Conservation (phyloP, 92 coral and sea anemone genomes). For the Phenganax subtilis region DNA sequence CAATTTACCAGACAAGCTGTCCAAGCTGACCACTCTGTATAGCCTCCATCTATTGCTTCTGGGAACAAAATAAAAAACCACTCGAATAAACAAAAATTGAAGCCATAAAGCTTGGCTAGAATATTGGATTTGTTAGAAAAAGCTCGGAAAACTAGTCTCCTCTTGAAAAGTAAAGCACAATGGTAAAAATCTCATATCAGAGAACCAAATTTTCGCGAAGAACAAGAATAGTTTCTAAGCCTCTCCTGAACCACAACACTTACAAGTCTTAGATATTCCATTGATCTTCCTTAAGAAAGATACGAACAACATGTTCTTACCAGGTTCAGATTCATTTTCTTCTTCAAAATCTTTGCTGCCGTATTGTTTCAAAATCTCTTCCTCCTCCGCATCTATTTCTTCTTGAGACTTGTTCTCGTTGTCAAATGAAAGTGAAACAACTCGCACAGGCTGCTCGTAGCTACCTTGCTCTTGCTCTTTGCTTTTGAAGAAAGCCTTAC, state of each 20-base stretch:
- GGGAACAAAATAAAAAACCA: neutral
- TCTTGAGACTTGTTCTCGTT: neutral
- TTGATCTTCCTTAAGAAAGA: neutral
- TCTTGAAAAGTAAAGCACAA: too few relatives aligned
- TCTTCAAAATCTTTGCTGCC: constrained; percentile 16
- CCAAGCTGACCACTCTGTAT: constrained; percentile 80
- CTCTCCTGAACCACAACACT: neutral
- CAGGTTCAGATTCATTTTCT: constrained; percentile 19
- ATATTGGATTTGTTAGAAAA: neutral
- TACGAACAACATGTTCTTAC: neutral
- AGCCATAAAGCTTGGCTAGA: neutral
- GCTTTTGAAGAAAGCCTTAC: constrained; percentile 5
- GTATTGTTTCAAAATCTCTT: constrained; percentile 30
- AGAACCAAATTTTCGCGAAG: too few relatives aligned
- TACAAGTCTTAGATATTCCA: neutral
- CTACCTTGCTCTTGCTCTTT: neutral
- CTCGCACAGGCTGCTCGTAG: neutral
- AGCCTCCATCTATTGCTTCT: constrained; percentile 67
- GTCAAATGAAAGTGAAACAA: neutral
- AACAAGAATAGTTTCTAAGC: too few relatives aligned
- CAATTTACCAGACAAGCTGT: constrained; percentile 75
- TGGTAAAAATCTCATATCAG: too few relatives aligned
- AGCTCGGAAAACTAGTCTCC: neutral
- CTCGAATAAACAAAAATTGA: neutral
- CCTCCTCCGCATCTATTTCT: constrained; percentile 9